phyloP scores from a whole-genome alignment of 2,888 invertebrate genomes.

The Ceraclea dissimilis region DNA sequence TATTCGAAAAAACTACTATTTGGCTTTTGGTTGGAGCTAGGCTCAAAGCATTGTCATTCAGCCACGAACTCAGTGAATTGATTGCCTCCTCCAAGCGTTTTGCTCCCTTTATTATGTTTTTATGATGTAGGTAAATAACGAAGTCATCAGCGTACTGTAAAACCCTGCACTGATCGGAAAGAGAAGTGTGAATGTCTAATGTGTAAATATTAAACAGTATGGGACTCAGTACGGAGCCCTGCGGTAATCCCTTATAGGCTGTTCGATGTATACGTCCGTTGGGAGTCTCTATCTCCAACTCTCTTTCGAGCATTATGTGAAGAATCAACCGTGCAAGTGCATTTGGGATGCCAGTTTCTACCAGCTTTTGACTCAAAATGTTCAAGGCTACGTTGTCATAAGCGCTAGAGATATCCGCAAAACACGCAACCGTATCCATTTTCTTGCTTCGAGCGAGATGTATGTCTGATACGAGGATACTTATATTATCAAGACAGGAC shows the following conservation, averaged over 20 bases:
- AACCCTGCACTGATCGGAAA: neutral
- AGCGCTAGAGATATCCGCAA: neutral
- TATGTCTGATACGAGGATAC: neutral
- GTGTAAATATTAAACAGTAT: neutral
- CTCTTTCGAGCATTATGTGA: neutral
- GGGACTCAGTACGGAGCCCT: conserved; percentile 2
- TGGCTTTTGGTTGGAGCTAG: conserved; percentile 3
- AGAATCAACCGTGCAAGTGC: neutral
- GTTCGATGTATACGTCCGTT: neutral
- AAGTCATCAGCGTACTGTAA: conserved; percentile 5
- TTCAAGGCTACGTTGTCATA: conserved; percentile 1
- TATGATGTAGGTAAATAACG: neutral
- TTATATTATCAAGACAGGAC: conserved; percentile 3
- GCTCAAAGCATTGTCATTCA: neutral
- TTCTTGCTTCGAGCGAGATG: neutral
- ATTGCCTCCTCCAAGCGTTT: neutral
- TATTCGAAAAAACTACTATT: conserved; percentile 1
- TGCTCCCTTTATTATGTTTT: neutral
- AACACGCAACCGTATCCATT: neutral
- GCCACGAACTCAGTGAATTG: neutral
- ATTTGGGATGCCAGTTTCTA: neutral
- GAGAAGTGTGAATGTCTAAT: neutral
- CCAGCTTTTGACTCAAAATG: neutral
- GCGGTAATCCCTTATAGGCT: neutral
- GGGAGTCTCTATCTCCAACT: neutral